These are phyloP conservation scores for Phymatocera aterrima DNA, from an alignment of 2,888 invertebrate genomes.

Conservation along the genomic window DNA sequence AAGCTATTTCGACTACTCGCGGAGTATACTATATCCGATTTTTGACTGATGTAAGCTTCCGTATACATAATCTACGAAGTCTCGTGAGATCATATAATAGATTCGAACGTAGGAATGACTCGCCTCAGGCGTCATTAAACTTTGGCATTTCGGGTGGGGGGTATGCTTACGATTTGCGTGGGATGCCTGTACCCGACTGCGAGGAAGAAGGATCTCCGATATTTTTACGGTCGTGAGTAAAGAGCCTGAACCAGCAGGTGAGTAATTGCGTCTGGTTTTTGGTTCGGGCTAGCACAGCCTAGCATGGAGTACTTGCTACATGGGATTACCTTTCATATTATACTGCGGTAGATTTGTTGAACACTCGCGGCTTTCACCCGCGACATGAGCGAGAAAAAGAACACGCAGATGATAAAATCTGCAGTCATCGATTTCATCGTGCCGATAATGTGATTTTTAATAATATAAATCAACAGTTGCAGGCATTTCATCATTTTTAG, in stretches of 20 bases:
- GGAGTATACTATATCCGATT: not conserved
- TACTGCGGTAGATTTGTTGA: too few relatives aligned
- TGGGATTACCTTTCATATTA: too few relatives aligned
- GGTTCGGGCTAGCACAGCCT: not conserved
- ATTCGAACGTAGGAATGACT: constrained; percentile 7
- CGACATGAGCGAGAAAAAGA: too few relatives aligned
- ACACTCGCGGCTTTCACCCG: too few relatives aligned
- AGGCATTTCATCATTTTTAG: too few relatives aligned
- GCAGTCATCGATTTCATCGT: too few relatives aligned
- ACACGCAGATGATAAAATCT: too few relatives aligned
- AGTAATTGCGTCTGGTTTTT: not conserved
- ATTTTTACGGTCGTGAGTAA: constrained; percentile 5
- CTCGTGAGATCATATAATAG: not conserved
- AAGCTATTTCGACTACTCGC: too few relatives aligned
- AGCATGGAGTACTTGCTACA: too few relatives aligned
- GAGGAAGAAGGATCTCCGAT: not conserved
- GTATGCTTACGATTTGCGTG: not conserved
- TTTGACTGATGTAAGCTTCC: not conserved
- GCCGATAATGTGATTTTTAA: too few relatives aligned
- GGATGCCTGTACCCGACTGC: too few relatives aligned
- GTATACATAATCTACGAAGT: not conserved
- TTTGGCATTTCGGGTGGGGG: constrained; percentile 2
- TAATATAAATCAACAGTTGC: too few relatives aligned
- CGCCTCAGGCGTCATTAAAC: constrained; percentile 18
- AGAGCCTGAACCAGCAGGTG: not conserved